Percentiles rank a stretch among this genome's conserved stretches.
Evolutionary conservation across 1,140 invertebrate genomes (phyloP).

Genomic region (Drosophila parvula): DNA sequence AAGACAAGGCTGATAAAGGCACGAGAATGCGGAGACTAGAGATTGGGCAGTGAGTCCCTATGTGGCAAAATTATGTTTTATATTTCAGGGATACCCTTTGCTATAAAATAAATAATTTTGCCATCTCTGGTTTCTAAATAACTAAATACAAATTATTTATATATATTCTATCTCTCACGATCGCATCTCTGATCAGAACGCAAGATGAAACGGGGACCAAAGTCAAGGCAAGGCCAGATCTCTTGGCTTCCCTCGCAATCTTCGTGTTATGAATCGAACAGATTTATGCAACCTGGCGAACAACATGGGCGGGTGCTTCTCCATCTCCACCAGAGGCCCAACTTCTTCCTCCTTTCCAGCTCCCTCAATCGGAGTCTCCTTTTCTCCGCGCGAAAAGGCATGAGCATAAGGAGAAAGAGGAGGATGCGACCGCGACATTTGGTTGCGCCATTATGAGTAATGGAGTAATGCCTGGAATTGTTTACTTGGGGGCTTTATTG

Average conservation of each 20-base stretch:
- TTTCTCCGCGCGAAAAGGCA: conserved; percentile 3
- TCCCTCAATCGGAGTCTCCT: conserved; percentile 13
- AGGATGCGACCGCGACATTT: conserved; percentile 49
- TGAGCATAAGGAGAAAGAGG: neutral
- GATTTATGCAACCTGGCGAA: conserved; percentile 63
- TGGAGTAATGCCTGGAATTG: conserved; percentile 76
- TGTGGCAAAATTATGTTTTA: too few relatives aligned
- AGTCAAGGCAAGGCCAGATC: conserved; percentile 38
- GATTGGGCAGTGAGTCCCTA: conserved; percentile 11
- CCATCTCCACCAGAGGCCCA: conserved; percentile 1
- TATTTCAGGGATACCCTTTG: neutral
- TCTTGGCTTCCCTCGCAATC: conserved; percentile 49
- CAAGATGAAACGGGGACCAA: conserved; percentile 4
- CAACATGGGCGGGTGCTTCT: conserved; percentile 62
- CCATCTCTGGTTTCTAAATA: neutral
- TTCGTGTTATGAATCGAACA: conserved; percentile 72
- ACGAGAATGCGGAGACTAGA: neutral
- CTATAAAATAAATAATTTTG: neutral
- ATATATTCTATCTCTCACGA: conserved; percentile 12
- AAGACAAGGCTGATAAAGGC: conserved; percentile 62
- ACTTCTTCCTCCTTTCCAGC: conserved; percentile 1
- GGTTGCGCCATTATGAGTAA: conserved; percentile 75
- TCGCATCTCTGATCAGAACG: conserved; percentile 25
- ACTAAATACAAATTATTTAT: neutral
- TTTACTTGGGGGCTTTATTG: conserved; percentile 71